A percentile compares a stretch with the other conserved stretches of the same genome.
Conservation (phyloP, 1,140 invertebrate species). For the Andrena cerasifolii region DNA sequence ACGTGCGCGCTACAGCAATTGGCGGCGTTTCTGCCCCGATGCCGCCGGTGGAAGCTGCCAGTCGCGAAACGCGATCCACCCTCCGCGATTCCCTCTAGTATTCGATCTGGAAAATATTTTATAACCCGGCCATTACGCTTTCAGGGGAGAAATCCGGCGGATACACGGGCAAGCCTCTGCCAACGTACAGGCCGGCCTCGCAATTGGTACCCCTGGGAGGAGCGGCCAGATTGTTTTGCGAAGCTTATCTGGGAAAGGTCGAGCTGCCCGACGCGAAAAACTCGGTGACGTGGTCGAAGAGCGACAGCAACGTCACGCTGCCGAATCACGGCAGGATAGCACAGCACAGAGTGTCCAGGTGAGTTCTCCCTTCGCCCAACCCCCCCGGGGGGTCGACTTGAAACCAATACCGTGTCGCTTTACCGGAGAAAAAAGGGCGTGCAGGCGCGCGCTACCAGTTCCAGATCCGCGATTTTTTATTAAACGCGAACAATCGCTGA, state of each 20-base stretch:
- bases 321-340: conserved; percentile 78
- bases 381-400: not conserved
- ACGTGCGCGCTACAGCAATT: no score
- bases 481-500: no score
- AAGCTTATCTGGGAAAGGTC: conserved; percentile 89
- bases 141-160: conserved; percentile 76
- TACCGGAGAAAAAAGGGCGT: no score
- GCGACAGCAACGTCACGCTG: conserved; percentile 83
- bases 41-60: no score
- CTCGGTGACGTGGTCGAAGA: conserved; percentile 86
- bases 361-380: conserved; percentile 48
- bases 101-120: no score
- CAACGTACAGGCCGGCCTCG: conserved; percentile 80
- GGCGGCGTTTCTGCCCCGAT: no score
- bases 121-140: conserved; percentile 25
- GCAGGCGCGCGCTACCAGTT: no score
- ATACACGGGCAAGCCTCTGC: conserved; percentile 81
- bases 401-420: not conserved
- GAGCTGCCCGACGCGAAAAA: conserved; percentile 87
- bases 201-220: conserved; percentile 83
- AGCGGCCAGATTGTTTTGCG: conserved; percentile 87
- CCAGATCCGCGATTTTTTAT: no score
- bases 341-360: conserved; percentile 83
- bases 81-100: no score
- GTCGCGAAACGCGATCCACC: no score